Base-by-base conservation (phyloP, 2,797 vertebrate species). In the Tympanoctomys barrerae region DNA sequence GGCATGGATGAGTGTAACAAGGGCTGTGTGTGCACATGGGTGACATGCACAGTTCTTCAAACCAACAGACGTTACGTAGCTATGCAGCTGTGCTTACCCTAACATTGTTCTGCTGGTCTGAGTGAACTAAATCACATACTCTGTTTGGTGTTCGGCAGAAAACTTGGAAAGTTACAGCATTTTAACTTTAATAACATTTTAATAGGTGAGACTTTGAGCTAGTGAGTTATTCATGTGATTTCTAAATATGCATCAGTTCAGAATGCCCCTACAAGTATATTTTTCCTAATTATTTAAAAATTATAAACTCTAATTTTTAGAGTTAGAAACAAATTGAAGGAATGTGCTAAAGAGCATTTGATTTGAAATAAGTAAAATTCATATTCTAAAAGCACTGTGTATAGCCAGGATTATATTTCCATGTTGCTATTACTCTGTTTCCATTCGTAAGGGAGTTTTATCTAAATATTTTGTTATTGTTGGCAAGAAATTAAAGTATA, bases 381-480 rank as follows among this genome's bases (percentile, higher is more conserved):
- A 31, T 92, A 52, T 1, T 28, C 26, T 80, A 82, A 89, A 36
- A 90, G 73, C 54, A 75, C n/a, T 83, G 7, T 62, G 26, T 85
- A 18, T 39, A 87, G 77, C 66, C 49, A 91, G 93, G 66, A 77
- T 94, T 24, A 90, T 90, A 91, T 94, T 64, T 90, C 46, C 33
- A 4, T 70, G 62, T 89, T 96, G 61, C 80, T 90, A 4, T 91
- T 73, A 57, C 66, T 93, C 54, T 92, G 73, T 88, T 92, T 78
- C 93, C 49, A 28, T 90, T 94, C 71, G 89, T 93, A 77, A n/a
- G 46, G 68, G 57, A 49, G n/a, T 94, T 94, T 95, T 87, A 89
- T 94, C 94, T 77, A 91, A 42, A 87, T 91, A 62, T 94, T 93
- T 96, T 94, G 80, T 96, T 90, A 59, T 90, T 82, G 2, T 87